Base-by-base conservation (phyloP, 1,140 invertebrate species). In the Drosophila nigromelanica region DNA sequence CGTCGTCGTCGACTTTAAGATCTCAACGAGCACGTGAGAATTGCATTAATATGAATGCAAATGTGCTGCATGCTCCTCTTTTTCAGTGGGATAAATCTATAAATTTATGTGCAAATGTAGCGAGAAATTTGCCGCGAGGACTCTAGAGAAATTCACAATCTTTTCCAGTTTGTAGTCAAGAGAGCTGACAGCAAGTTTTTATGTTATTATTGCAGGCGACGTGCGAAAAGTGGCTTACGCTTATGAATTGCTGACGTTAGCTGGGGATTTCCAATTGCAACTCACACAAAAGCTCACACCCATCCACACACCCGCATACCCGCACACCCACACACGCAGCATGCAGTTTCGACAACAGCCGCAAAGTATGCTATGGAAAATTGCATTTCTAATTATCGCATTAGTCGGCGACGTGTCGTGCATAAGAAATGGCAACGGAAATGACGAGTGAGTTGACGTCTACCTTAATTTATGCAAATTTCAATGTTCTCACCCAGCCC, bases 301-400 rank as follows among this genome's bases (percentile, higher is more conserved):
- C 3, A 30, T 18, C 18, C 14, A 35, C 7, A 30, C 14, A 37
- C n/a, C 27, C 10, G 4, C 50, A 5, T 15, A 43, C 40, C 1
- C 33, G n/a, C 51, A 55, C 37, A 30, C 21, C 1, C 42, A 40
- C n/a, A 4, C 33, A n/a, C 59, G 3, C 39, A 60, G 40, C 61
- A 89, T 81, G 81, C 82, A 87, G 64, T 80, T 80, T 69, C 69
- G 50, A 43, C 72, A 73, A 66, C 68, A 66, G 67, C 81, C 81
- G 64, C 82, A 62, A 80, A 86, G 78, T 78, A 86, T 89, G 83
- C 83, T 71, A 66, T 80, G 85, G 76, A 89, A 90, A 91, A 91
- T 91, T 90, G 89, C 89, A 87, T 76, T 87, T 89, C 81, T 91
- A 91, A 91, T 91, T 91, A 91, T 91, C 85, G 80, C 85, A 83